These are phyloP conservation scores for Leiothrix lutea DNA, from an alignment of 2,113 vertebrate species.

Conservation along the genomic window DNA sequence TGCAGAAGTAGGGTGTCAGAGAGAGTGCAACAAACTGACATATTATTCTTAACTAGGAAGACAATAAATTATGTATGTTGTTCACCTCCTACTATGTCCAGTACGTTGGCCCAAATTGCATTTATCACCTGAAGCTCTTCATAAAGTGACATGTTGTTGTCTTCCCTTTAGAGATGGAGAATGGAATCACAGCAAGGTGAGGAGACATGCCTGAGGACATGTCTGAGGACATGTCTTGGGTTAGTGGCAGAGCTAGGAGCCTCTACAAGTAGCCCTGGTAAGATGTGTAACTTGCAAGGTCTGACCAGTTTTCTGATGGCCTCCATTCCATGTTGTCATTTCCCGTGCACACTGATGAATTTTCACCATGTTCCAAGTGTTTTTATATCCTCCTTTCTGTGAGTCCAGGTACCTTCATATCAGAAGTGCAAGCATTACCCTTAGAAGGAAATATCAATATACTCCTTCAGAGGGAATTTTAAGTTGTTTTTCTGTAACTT, in stretches of 20 bases:
- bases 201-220: fast-evolving
- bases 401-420: neutral
- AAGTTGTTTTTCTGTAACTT: neutral
- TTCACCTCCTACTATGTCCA: neutral
- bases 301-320: neutral
- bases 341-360: neutral
- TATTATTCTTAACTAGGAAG: neutral
- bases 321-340: neutral
- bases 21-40: neutral
- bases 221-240: fast-evolving
- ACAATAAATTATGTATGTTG: neutral
- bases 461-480: neutral
- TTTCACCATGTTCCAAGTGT: neutral
- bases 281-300: neutral
- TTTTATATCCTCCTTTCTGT: neutral
- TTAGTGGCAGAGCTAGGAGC: neutral
- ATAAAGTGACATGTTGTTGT: neutral
- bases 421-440: neutral
- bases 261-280: neutral
- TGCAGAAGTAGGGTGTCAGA: neutral
- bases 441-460: neutral
- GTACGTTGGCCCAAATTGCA: neutral
- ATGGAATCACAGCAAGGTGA: neutral
- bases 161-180: neutral
- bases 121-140: neutral